Evolutionary conservation across 2,113 vertebrate species (phyloP).

Genomic region (Mobula hypostoma): DNA sequence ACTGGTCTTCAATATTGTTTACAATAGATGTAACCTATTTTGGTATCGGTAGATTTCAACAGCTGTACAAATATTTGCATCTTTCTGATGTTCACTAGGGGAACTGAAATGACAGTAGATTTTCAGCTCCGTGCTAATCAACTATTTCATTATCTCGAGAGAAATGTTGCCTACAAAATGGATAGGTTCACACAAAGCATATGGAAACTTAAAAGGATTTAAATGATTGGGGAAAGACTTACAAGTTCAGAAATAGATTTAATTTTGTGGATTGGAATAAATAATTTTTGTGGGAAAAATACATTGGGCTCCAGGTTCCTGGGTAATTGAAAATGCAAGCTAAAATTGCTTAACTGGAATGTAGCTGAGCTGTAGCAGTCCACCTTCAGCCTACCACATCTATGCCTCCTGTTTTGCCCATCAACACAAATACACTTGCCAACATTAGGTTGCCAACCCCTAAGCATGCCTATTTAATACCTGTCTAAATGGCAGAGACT

Average conservation of each 20-base stretch:
- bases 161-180: background rate
- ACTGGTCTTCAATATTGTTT: background rate
- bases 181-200: background rate
- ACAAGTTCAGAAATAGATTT: background rate
- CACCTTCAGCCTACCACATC: too few relatives aligned
- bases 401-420: too few relatives aligned
- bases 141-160: background rate
- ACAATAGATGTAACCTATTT: background rate
- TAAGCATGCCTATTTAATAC: too few relatives aligned
- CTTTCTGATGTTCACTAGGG: background rate
- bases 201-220: background rate
- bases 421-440: too few relatives aligned
- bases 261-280: background rate
- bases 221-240: background rate
- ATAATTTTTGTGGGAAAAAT: background rate
- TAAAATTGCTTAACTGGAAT: too few relatives aligned
- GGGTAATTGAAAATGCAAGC: too few relatives aligned
- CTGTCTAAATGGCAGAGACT: too few relatives aligned
- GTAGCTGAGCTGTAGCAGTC: background rate
- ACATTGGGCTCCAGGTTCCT: too few relatives aligned
- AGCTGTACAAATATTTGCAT: conserved; percentile 7
- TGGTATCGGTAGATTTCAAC: background rate
- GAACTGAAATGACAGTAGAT: background rate
- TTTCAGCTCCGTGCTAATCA: background rate
- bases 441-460: too few relatives aligned